Conservation (phyloP, 2,113 vertebrate species). For the Calyptomena viridis region DNA sequence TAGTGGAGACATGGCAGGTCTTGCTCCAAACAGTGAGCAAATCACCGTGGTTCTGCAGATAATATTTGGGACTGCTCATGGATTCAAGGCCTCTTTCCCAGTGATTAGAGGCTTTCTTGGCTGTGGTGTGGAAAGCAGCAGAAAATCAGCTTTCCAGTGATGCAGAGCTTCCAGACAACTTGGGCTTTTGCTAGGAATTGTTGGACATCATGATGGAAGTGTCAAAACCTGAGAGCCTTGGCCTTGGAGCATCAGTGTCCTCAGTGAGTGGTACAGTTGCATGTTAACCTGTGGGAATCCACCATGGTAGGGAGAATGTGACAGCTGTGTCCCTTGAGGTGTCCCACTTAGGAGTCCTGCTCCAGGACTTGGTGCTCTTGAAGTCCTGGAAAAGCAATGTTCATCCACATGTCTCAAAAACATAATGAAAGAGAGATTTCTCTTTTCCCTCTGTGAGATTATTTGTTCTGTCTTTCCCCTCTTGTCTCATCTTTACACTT, state of each 20-base stretch:
- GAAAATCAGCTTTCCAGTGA: not conserved
- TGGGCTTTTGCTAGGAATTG: not conserved
- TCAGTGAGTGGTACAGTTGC: not conserved
- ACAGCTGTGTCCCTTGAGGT: not conserved
- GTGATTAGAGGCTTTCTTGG: not conserved
- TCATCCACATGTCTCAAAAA: fast-evolving
- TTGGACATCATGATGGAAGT: not conserved
- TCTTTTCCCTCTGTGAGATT: fast-evolving
- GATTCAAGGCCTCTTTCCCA: not conserved
- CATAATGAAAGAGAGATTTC: not conserved
- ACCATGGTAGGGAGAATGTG: fast-evolving
- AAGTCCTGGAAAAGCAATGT: not conserved
- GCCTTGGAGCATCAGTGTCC: not conserved
- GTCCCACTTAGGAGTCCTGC: not conserved
- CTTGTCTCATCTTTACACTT: not conserved
- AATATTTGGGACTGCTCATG: fast-evolving
- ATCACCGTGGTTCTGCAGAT: fast-evolving
- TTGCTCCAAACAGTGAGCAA: not conserved
- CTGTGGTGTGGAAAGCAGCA: not conserved
- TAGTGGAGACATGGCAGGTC: not conserved
- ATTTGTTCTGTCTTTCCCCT: not conserved
- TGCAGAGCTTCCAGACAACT: not conserved
- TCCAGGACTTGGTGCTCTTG: not conserved
- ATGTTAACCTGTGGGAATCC: not conserved
- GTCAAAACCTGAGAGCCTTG: not conserved